Base-by-base conservation (phyloP, 2,797 vertebrate species). In the Synaphobranchus kaupii region DNA sequence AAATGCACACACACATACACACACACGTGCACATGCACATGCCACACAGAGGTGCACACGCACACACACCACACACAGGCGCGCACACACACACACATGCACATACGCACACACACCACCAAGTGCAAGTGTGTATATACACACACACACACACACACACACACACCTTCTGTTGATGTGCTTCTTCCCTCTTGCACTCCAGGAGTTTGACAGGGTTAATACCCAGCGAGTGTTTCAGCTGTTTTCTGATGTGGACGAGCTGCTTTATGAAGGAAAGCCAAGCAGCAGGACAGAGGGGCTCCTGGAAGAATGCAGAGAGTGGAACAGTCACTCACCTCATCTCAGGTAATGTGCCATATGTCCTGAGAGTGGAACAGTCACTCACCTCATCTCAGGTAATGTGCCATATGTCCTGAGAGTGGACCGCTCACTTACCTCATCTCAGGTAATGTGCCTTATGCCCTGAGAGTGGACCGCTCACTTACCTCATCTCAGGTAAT, bases 181-280 rank as follows among this genome's bases (percentile, higher is more conserved):
- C 44, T 47, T 39, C 39, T 5, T n/a, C 76, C 9, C 28, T 0
- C 78, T 89, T 87, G 76, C 78, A 0, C 89, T 91, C 9, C 85
- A 97, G 97, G 97, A 97, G 85, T 97, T 97, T 90, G 97, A 97
- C 91, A 94, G 93, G 91, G 94, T 87, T 48, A 97, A 93, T 82
- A 95, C 96, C 0, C 94, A 96, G 89, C 95, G 90, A 87, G 96
- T 97, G 0, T 93, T 94, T 78, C 96, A 96, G 88, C 93, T 97
- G 71, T 95, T 97, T 86, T 94, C 92, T 92, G 96, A 97, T 86
- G 95, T 97, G 7, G 97, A 97, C 85, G 97, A 97, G 93, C 94
- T 97, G 93, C 89, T 97, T 28, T 97, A 97, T 92, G 97, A 97
- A 93, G 96, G 95, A 54, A 96, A 94, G 89, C 92, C 95, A 54